A percentile compares a stretch with the other conserved stretches of the same genome.
These are phyloP conservation scores for Triplophysa rosa DNA, from an alignment of 2,113 vertebrate genomes.

Conservation along the genomic window DNA sequence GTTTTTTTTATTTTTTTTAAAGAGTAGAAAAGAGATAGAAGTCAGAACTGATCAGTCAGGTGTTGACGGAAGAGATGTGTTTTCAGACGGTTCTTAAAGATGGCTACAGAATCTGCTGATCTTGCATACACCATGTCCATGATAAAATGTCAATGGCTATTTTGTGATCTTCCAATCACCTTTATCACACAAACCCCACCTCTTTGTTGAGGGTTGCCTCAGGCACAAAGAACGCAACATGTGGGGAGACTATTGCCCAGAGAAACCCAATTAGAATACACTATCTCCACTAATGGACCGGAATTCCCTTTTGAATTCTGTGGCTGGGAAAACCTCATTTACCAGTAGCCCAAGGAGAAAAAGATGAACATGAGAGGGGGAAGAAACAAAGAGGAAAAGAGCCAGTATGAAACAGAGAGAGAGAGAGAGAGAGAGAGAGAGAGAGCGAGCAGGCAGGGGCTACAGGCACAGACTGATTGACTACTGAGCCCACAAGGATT, in stretches of 20 bases:
- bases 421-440: slow-evolving; percentile 48
- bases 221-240: slow-evolving; percentile 68
- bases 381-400: slow-evolving; percentile 53
- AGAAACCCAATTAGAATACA: slow-evolving; percentile 73
- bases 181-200: slow-evolving; percentile 6
- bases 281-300: slow-evolving; percentile 73
- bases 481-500: slow-evolving; percentile 36
- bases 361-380: slow-evolving; percentile 55
- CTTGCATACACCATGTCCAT: not conserved
- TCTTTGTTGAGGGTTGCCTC: slow-evolving; percentile 33
- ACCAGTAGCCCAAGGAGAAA: slow-evolving; percentile 71
- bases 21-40: no score
- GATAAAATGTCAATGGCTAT: slow-evolving; percentile 22
- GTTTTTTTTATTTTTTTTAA: no score
- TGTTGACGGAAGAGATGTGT: no score
- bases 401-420: slow-evolving; percentile 58
- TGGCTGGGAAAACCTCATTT: slow-evolving; percentile 75
- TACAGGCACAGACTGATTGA: slow-evolving; percentile 46
- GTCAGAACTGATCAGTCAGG: no score
- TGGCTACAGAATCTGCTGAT: no score
- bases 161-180: slow-evolving; percentile 15
- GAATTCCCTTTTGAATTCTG: slow-evolving; percentile 74
- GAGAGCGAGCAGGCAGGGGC: slow-evolving; percentile 6
- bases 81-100: no score
- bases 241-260: slow-evolving; percentile 63